Conservation (phyloP, 1,140 invertebrate genomes). For the Drosophila melanogaster region Release_6_plus_ISO1_MT NC_004354.4:8393001-8393500, state of each 20-base stretch:
- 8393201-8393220: no score
- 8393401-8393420: not conserved
- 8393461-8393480: no score
- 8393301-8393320: not conserved
- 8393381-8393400: slow-evolving; percentile 38
- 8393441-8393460: not conserved
- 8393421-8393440: no score
- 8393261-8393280: not conserved
- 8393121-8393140: no score
- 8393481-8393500: slow-evolving; percentile 64
- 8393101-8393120: no score
- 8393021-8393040: not conserved
- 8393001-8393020: not conserved
- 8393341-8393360: slow-evolving; percentile 19
- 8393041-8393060: not conserved
- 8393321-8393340: not conserved
- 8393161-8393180: no score
- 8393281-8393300: not conserved
- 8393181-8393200: no score
- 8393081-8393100: no score
- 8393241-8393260: no score
- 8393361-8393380: slow-evolving; percentile 56
- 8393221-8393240: no score
- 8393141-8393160: no score
- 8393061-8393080: no score